Percentiles rank a stretch among this genome's conserved stretches.
These are phyloP conservation scores for Limosa lapponica DNA, from an alignment of 2,797 vertebrate species.

Conservation along the genomic window DNA sequence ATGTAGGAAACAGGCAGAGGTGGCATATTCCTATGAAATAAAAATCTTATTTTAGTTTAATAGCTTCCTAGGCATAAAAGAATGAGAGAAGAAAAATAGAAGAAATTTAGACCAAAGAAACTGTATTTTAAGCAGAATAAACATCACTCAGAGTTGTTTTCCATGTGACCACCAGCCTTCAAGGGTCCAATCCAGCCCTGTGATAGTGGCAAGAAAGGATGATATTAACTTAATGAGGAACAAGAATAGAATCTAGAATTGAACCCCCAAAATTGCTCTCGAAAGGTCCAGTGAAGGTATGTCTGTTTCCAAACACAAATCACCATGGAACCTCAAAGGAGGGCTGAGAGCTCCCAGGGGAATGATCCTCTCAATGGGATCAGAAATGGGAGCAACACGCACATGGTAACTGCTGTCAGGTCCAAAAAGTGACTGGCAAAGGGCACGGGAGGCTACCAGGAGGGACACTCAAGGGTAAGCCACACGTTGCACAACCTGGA, in stretches of 20 bases:
- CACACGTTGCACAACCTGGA: rapidly evolving
- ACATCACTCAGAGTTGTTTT: background rate
- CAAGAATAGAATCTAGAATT: background rate
- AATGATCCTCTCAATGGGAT: background rate
- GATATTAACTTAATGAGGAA: background rate
- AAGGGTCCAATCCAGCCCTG: too few relatives aligned
- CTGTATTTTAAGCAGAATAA: background rate
- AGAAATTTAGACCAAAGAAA: background rate
- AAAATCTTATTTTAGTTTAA: background rate
- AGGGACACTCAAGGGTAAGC: background rate
- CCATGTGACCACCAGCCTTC: background rate
- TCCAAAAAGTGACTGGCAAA: background rate
- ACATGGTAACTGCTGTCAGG: rapidly evolving
- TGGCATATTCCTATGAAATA: background rate
- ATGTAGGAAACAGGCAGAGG: background rate
- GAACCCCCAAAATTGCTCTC: background rate
- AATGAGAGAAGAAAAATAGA: background rate
- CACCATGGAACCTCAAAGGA: background rate
- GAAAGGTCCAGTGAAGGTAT: background rate
- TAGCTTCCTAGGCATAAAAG: background rate
- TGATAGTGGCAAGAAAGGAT: background rate
- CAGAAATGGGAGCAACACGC: background rate
- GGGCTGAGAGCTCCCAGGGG: background rate
- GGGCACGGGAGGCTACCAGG: background rate
- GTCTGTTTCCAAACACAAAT: background rate